phyloP scores from a whole-genome alignment of 2,113 vertebrate species.

The Eurystomus gularis region DNA sequence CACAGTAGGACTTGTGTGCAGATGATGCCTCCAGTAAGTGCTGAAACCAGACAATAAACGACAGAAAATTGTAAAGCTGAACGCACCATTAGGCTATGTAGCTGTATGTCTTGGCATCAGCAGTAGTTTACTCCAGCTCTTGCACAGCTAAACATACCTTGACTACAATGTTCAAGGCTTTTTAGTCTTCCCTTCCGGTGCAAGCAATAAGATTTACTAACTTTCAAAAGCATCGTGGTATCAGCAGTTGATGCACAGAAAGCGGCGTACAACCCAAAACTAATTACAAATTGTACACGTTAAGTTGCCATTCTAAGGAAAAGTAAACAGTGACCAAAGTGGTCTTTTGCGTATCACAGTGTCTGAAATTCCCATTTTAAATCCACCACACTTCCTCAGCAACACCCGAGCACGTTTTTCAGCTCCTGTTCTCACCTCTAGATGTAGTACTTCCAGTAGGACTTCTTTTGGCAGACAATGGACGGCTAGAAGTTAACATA shows the following conservation, averaged over 20 bases:
- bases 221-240: not conserved
- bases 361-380: not conserved
- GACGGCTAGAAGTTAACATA: constrained; percentile 79
- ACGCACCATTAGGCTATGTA: not conserved
- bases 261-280: not conserved
- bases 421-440: constrained; percentile 82
- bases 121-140: not conserved
- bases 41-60: not conserved
- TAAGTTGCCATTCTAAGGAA: not conserved
- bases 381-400: not conserved
- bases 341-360: not conserved
- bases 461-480: constrained; percentile 89
- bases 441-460: constrained; percentile 90
- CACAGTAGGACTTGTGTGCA: not conserved
- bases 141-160: not conserved
- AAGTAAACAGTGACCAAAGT: not conserved
- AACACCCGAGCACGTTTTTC: not conserved
- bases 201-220: not conserved
- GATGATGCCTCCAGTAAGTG: not conserved
- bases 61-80: not conserved
- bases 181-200: not conserved
- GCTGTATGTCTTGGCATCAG: not conserved
- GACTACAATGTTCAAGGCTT: not conserved
- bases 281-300: not conserved
- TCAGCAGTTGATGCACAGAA: not conserved